Base-by-base conservation (phyloP, 2,888 invertebrate genomes). In the Masnerella sp. region DNA sequence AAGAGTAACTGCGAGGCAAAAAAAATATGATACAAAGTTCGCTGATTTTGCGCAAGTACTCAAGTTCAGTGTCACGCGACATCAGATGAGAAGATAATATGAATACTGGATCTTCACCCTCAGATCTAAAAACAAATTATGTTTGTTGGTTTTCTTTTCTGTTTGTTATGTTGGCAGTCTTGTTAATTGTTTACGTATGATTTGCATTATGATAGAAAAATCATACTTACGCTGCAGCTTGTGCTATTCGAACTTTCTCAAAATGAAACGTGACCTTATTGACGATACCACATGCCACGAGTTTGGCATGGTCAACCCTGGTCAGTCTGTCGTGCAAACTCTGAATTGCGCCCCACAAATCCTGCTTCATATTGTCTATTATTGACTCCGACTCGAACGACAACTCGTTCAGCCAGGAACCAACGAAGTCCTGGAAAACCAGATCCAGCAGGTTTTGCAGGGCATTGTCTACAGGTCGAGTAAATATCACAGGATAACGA, bases 371-470 rank as follows among this genome's bases (percentile, higher is more conserved):
- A 77, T 90, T 91, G 79, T 90, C 91, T 73, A 90, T 90, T 52
- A 92, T 89, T 45, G 91, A 89, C 74, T 92, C 92, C 0, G 93
- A 91, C 81, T 91, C 91, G 67, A 92, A 91, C 4, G 92, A 90
- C n/a, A 93, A 88, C 74, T 92, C 91, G 36, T 90, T 91, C 42
- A 96, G 88, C 94, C 95, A 96, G 54, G 90, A 89, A 18, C 92
- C 89, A 70, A 96, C 90, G 88, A 94, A 96, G 86, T 96, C 96
- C 80, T 94, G 89, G 36, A 95, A 89, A 30, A 93, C 89, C 85
- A 94, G 91, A 85, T 96, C 95, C 77, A 96, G 90, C 34, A 96
- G 89, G 84, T 95, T 93, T 82, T 96, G 95, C 18, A 96, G 87
- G 76, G 95, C 92, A 80, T 93, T 92, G 83, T 96, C 96, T 30